Percentiles rank a stretch among this genome's conserved stretches.
Evolutionary conservation across 1,140 invertebrate species (phyloP).

Genomic region (Zeugodacus cucurbitae): DNA sequence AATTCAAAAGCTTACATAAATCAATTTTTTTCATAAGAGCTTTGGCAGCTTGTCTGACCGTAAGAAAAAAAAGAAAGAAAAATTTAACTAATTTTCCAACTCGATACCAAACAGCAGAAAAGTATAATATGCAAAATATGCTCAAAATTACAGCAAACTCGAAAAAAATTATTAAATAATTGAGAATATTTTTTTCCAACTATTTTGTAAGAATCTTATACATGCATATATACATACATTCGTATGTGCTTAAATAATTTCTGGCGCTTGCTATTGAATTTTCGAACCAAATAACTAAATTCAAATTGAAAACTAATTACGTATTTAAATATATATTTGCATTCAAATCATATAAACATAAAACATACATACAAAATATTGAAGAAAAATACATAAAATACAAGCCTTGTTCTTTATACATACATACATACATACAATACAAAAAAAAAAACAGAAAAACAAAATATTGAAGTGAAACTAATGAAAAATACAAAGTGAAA

Average conservation of each 20-base stretch:
- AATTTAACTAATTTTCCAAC: not conserved
- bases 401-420: conserved; percentile 49
- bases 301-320: conserved; percentile 20
- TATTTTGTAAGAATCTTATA: not conserved
- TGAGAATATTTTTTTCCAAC: conserved; percentile 12
- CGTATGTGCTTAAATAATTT: not conserved
- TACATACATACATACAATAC: conserved; percentile 41
- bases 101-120: not conserved
- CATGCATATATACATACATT: conserved; percentile 8
- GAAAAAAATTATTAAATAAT: not conserved
- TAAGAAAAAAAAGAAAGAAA: not conserved
- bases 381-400: conserved; percentile 39
- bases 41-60: not conserved
- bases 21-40: not conserved
- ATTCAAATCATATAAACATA: not conserved
- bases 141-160: not conserved
- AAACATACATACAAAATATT: conserved; percentile 17
- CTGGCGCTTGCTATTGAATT: not conserved
- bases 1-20: not conserved
- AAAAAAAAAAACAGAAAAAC: not conserved
- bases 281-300: not conserved
- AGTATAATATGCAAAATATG: not conserved
- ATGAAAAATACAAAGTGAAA: not conserved
- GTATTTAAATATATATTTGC: conserved; percentile 39
- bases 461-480: conserved; percentile 23